These are phyloP conservation scores for Troides helena DNA, from an alignment of 2,888 invertebrate species.

Conservation along the genomic window DNA sequence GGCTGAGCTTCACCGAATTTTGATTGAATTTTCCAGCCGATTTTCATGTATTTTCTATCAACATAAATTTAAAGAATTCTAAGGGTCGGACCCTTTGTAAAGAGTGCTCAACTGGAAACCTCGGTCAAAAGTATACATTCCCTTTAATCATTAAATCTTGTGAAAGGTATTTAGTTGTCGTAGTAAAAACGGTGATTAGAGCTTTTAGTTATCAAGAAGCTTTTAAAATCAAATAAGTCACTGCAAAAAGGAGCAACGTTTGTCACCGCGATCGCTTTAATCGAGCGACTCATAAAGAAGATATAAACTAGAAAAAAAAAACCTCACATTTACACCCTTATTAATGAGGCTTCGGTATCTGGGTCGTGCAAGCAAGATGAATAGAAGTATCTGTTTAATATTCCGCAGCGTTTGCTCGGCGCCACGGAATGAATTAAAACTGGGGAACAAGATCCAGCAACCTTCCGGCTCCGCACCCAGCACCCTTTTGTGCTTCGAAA, in stretches of 20 bases:
- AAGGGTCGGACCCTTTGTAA: background rate
- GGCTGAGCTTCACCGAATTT: too few species aligned
- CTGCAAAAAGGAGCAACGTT: conserved; percentile 1
- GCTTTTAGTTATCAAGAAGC: background rate
- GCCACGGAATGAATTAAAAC: conserved; percentile 53
- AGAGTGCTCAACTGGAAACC: background rate
- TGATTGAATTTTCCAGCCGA: too few species aligned
- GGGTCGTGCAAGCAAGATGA: conserved; percentile 50
- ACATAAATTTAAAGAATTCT: too few species aligned
- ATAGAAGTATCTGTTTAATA: conserved; percentile 52
- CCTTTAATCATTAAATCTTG: background rate
- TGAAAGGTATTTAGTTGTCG: background rate
- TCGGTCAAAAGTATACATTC: background rate
- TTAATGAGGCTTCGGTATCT: conserved; percentile 42
- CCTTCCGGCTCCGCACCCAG: conserved; percentile 28
- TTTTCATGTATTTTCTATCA: too few species aligned
- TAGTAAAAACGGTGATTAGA: background rate
- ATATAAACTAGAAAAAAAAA: conserved; percentile 12
- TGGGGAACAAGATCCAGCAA: conserved; percentile 43
- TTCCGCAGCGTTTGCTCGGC: conserved; percentile 46
- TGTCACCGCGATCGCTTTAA: conserved; percentile 2
- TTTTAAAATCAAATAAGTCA: background rate
- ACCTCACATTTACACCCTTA: conserved; percentile 31
- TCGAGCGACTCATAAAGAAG: conserved; percentile 8
- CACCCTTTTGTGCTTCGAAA: conserved; percentile 29